phyloP scores from a whole-genome alignment of 2,113 vertebrate species.

The Phycodurus eques region DNA sequence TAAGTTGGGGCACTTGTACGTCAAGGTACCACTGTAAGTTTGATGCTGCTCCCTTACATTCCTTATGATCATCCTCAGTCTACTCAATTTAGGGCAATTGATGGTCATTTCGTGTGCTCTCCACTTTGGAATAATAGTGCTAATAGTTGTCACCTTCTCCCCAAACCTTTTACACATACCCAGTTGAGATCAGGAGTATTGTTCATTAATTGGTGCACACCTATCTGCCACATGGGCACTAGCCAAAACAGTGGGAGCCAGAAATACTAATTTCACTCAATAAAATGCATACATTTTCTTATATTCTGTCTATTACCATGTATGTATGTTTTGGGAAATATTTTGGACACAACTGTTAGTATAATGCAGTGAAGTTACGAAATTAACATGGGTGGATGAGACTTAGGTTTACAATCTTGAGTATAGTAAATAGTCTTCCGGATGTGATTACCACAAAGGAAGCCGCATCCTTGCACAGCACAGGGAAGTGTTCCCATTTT shows the following conservation, averaged over 20 bases:
- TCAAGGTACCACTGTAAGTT: neutral
- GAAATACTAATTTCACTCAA: too few relatives aligned
- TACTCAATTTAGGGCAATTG: neutral
- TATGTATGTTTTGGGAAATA: too few relatives aligned
- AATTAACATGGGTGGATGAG: neutral
- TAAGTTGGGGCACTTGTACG: neutral
- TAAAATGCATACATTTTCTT: too few relatives aligned
- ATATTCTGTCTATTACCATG: too few relatives aligned
- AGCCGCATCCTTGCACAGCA: conserved; percentile 39
- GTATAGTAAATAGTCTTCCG: neutral
- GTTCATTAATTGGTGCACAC: neutral
- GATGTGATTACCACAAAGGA: conserved; percentile 48
- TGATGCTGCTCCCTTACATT: too few relatives aligned
- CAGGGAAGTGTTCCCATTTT: conserved; percentile 46
- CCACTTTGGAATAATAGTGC: neutral
- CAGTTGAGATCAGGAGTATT: neutral
- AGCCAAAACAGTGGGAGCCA: too few relatives aligned
- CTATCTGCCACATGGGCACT: too few relatives aligned
- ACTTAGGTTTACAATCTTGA: neutral
- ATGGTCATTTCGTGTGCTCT: neutral
- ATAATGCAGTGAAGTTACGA: neutral
- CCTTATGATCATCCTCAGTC: neutral
- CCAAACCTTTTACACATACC: neutral
- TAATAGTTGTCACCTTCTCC: neutral
- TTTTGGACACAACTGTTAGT: too few relatives aligned